Conservation (phyloP, 2,797 vertebrate genomes). For the Xiphophorus birchmanni region DNA sequence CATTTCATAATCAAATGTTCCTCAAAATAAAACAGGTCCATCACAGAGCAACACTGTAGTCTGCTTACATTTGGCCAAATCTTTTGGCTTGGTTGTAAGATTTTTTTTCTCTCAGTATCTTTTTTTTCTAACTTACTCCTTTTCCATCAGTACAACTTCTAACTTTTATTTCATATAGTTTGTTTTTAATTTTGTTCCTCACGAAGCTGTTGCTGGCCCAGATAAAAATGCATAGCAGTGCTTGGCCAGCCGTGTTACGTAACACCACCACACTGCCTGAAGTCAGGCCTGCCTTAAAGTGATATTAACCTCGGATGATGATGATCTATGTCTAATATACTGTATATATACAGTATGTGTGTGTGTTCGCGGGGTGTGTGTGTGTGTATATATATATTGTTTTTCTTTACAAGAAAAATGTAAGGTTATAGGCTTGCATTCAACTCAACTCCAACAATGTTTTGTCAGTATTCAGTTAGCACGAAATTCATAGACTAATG, state of each 20-base stretch:
- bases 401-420: not conserved
- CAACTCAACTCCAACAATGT: not conserved
- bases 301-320: constrained; percentile 45
- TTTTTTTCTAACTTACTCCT: not conserved
- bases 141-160: not conserved
- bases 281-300: constrained; percentile 37
- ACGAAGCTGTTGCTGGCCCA: constrained; percentile 47
- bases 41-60: not conserved
- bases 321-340: constrained; percentile 1
- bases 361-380: not conserved
- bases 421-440: not conserved
- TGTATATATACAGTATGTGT: no score
- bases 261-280: constrained; percentile 47
- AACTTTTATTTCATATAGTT: not conserved
- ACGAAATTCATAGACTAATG: not conserved
- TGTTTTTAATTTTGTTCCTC: not conserved
- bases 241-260: constrained; percentile 47
- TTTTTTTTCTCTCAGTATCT: not conserved
- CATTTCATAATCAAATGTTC: not conserved
- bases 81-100: not conserved
- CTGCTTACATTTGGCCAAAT: not conserved
- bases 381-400: not conserved
- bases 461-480: not conserved
- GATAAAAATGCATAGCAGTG: constrained; percentile 53
- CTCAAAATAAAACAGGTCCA: not conserved